Percentiles rank a stretch among this genome's conserved stretches.
phyloP scores from a whole-genome alignment of 2,888 invertebrate species.

The Steinernema carpocapsae region DNA sequence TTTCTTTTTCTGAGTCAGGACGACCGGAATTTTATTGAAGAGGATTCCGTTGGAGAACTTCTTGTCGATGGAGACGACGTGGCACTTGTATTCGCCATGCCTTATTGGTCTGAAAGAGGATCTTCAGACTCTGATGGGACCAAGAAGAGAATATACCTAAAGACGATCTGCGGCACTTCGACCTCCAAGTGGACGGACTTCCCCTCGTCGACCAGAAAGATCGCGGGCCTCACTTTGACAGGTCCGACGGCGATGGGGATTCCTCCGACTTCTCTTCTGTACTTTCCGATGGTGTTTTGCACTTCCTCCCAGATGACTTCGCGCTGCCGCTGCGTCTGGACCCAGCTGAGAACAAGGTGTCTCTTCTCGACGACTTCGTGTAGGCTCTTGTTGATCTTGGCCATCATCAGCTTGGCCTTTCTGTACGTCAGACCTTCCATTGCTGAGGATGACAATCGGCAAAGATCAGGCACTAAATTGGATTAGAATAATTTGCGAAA shows the following conservation, averaged over 20 bases:
- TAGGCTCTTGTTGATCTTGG: neutral
- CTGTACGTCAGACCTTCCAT: too few relatives aligned
- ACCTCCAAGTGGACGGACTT: neutral
- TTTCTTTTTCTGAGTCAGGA: neutral
- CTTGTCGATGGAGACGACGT: neutral
- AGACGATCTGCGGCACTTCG: neutral
- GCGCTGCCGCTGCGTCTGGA: neutral
- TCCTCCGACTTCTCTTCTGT: neutral
- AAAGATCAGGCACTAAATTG: too few relatives aligned
- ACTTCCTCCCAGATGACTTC: neutral
- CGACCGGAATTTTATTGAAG: neutral
- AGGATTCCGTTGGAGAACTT: conserved; percentile 18
- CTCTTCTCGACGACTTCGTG: neutral
- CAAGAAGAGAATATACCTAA: neutral
- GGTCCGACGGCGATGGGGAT: conserved; percentile 4
- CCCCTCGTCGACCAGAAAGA: neutral
- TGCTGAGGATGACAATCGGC: too few relatives aligned
- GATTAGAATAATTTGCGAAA: too few relatives aligned
- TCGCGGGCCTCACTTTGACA: neutral
- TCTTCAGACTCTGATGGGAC: neutral
- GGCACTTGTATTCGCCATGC: neutral
- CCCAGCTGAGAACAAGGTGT: neutral
- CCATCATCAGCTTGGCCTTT: neutral
- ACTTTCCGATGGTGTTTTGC: neutral
- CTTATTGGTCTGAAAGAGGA: neutral